Evolutionary conservation across 2,113 vertebrate genomes (phyloP).

Genomic region (Cyphomyrus plagiostoma): DNA sequence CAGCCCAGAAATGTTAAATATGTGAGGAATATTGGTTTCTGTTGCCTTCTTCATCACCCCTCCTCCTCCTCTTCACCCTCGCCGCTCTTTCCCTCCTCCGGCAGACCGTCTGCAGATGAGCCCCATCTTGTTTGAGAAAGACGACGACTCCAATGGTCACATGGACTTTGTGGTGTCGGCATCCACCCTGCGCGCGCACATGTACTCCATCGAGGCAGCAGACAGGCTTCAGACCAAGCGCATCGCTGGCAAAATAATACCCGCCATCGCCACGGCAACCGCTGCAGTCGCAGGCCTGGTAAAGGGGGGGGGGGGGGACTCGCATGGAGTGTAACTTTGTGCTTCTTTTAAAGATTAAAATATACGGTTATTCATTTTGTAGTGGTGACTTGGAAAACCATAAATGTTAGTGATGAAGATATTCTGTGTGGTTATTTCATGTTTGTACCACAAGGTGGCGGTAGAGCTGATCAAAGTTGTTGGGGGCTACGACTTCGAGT

Average conservation of each 20-base stretch:
- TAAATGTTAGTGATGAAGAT: background rate
- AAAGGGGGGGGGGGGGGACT: constrained; percentile 33
- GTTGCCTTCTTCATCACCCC: background rate
- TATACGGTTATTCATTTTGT: background rate
- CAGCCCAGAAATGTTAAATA: background rate
- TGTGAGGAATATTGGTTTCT: background rate
- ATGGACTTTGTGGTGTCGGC: constrained; percentile 88
- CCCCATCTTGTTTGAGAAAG: constrained; percentile 85
- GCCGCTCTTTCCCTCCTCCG: background rate
- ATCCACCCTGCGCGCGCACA: constrained; percentile 81
- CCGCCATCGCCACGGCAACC: constrained; percentile 95
- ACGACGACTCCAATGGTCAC: constrained; percentile 85
- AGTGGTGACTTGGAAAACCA: background rate
- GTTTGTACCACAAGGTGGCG: constrained; percentile 68
- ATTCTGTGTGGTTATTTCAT: background rate
- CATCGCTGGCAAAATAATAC: constrained; percentile 96
- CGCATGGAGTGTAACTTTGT: background rate
- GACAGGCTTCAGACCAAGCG: constrained; percentile 93
- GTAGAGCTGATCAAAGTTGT: constrained; percentile 88
- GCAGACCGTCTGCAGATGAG: constrained; percentile 76
- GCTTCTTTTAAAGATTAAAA: background rate
- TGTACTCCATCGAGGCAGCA: constrained; percentile 90
- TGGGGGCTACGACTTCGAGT: constrained; percentile 75
- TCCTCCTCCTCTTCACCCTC: background rate
- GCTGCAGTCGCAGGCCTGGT: constrained; percentile 94